These are phyloP conservation scores for Reinhardtius hippoglossoides DNA, from an alignment of 2,113 vertebrate genomes.

Conservation along the genomic window DNA sequence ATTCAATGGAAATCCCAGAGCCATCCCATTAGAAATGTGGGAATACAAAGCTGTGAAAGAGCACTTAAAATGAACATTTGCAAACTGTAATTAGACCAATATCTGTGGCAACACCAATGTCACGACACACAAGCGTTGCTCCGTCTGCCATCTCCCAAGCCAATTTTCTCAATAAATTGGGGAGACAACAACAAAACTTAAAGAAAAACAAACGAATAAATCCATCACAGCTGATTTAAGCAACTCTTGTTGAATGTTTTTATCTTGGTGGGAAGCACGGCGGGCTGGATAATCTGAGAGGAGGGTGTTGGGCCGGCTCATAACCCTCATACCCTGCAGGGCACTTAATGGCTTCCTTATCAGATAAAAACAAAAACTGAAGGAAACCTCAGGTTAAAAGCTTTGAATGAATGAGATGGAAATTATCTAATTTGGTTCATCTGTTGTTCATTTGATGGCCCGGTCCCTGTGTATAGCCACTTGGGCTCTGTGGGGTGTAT, in stretches of 20 bases:
- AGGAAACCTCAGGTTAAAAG: constrained; percentile 63
- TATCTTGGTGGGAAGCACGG: constrained; percentile 11
- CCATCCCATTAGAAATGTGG: constrained; percentile 9
- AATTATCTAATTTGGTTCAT: constrained; percentile 71
- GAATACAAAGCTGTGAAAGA: constrained; percentile 32
- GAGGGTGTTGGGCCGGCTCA: constrained; percentile 11
- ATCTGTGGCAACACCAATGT: constrained; percentile 34
- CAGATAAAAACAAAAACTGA: constrained; percentile 47
- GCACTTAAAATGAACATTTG: constrained; percentile 39
- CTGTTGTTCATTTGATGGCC: constrained; percentile 61
- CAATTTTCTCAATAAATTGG: not conserved
- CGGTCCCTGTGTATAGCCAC: constrained; percentile 16
- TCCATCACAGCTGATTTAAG: constrained; percentile 16
- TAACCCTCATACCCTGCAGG: constrained; percentile 33
- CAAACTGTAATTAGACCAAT: constrained; percentile 45
- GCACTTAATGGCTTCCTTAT: constrained; percentile 43
- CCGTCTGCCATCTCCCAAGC: not conserved
- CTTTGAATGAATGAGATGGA: constrained; percentile 61
- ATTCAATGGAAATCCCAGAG: constrained; percentile 12
- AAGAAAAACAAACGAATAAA: constrained; percentile 19
- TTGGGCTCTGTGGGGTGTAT: constrained; percentile 13
- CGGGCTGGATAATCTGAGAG: constrained; percentile 7
- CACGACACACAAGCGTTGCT: constrained; percentile 11
- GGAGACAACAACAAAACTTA: not conserved
- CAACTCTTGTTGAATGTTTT: constrained; percentile 1